Evolutionary conservation across 2,888 invertebrate genomes (phyloP).

Genomic region (Dorcus hopei): DNA sequence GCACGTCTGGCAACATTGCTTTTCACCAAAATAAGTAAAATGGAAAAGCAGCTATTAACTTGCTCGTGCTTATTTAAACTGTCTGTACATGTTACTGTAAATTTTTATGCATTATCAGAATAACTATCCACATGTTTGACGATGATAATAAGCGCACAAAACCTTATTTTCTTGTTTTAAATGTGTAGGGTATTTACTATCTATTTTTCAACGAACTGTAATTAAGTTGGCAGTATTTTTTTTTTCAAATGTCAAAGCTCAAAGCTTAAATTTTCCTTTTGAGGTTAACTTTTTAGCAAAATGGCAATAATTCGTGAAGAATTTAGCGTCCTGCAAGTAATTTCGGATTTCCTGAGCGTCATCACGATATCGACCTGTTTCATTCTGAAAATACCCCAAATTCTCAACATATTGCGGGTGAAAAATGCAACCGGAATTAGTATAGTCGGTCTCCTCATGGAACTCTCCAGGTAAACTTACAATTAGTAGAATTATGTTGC

Average conservation of each 20-base stretch:
- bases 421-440: slow-evolving; percentile 70
- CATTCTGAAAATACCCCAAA: slow-evolving; percentile 80
- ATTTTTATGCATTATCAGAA: no score
- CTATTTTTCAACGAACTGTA: no score
- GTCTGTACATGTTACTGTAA: no score
- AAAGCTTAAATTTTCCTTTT: neutral
- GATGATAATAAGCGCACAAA: no score
- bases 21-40: no score
- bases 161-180: no score
- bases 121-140: no score
- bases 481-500: slow-evolving; percentile 3
- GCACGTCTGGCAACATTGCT: no score
- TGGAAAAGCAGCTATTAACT: no score
- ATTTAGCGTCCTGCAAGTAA: slow-evolving; percentile 23
- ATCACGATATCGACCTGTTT: slow-evolving; percentile 76
- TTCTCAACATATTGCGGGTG: slow-evolving; percentile 61
- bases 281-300: neutral
- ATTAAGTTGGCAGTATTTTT: no score
- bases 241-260: neutral
- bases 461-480: slow-evolving; percentile 62
- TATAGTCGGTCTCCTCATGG: slow-evolving; percentile 63
- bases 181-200: no score
- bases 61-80: no score
- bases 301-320: slow-evolving; percentile 18
- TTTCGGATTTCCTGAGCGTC: slow-evolving; percentile 62